These are phyloP conservation scores for Exaiptasia diaphana DNA, from an alignment of 64 coral and sea anemone genomes.

Conservation along the genomic window DNA sequence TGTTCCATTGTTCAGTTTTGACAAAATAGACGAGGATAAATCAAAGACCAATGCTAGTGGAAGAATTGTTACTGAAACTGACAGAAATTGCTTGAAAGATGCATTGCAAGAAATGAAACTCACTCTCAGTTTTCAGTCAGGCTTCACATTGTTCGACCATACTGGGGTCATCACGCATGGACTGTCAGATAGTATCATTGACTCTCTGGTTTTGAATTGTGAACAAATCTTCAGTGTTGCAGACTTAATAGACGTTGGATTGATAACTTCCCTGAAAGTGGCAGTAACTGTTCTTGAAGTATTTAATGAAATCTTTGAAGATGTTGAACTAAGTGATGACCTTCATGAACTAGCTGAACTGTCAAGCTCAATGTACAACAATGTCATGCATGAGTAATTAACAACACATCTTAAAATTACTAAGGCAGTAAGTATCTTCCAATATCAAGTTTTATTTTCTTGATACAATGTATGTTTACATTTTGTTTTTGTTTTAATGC, in stretches of 20 bases:
- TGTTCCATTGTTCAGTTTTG: constrained; percentile 28
- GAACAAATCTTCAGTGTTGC: constrained; percentile 10
- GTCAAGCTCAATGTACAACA: not conserved
- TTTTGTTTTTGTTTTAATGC: no score
- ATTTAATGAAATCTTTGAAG: constrained; percentile 21
- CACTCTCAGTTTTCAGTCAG: not conserved
- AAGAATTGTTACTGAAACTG: constrained; percentile 4
- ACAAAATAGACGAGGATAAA: not conserved
- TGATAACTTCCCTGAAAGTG: constrained; percentile 28
- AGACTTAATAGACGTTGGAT: constrained; percentile 21
- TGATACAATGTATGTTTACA: no score
- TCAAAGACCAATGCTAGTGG: not conserved
- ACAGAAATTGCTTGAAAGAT: constrained; percentile 19
- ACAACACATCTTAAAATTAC: no score
- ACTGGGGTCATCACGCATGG: constrained; percentile 19
- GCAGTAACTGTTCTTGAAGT: constrained; percentile 53
- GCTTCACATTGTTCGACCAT: constrained; percentile 18
- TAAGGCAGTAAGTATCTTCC: no score
- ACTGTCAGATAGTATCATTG: constrained; percentile 17
- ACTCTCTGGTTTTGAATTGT: constrained; percentile 20
- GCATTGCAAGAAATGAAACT: constrained; percentile 32
- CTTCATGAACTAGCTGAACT: not conserved
- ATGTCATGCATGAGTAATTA: no score
- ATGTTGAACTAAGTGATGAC: not conserved
- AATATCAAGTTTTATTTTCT: no score